phyloP scores from a whole-genome alignment of 2,113 vertebrate genomes.

The Pseudorhombus dupliciocellatus region DNA sequence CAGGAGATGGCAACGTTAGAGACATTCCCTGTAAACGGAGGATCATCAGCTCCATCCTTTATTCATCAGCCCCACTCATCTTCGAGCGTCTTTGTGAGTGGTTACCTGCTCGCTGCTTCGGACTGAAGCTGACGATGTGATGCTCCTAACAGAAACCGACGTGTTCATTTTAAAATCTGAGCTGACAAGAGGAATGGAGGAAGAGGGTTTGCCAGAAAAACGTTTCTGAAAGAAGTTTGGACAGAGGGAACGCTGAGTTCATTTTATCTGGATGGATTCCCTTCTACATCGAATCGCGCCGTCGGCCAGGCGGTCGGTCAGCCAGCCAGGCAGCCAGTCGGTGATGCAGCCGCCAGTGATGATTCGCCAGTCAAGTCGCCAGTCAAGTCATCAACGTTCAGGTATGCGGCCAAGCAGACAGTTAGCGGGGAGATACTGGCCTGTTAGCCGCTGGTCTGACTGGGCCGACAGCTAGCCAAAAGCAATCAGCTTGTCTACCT shows the following conservation, averaged over 20 bases:
- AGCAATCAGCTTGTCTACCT: neutral
- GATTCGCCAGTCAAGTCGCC: conserved; percentile 23
- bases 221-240: conserved; percentile 74
- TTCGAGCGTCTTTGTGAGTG: neutral
- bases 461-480: neutral
- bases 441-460: neutral
- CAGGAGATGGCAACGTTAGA: conserved; percentile 1
- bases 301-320: conserved; percentile 37
- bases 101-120: conserved; percentile 9
- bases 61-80: neutral
- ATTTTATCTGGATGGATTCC: conserved; percentile 69
- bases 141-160: conserved; percentile 30
- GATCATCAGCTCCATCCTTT: conserved; percentile 7
- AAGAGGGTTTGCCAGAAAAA: conserved; percentile 21
- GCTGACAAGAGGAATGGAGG: conserved; percentile 49
- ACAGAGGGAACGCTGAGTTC: conserved; percentile 54
- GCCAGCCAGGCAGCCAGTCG: conserved; percentile 28
- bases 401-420: conserved; percentile 27
- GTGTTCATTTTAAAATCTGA: conserved; percentile 43
- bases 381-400: neutral
- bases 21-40: neutral
- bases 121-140: neutral
- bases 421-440: neutral
- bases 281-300: conserved; percentile 53
- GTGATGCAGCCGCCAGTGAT: conserved; percentile 14